These are phyloP conservation scores for Champsocephalus gunnari DNA, from an alignment of 2,797 vertebrate species.

Conservation along the genomic window DNA sequence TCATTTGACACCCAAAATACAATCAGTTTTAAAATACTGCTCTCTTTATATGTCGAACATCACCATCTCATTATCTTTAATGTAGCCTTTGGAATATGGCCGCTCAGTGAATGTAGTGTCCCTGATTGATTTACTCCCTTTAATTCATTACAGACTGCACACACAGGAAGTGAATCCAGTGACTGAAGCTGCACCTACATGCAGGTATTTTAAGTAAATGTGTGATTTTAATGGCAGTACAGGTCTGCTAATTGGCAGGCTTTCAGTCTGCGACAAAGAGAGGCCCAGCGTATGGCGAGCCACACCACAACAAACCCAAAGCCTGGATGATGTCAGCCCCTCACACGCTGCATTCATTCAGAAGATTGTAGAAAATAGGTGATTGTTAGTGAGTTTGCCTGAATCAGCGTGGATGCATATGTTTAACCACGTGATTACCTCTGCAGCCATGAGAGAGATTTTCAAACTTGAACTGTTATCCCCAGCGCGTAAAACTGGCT, in stretches of 20 bases:
- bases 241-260: constrained; percentile 74
- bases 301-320: constrained; percentile 78
- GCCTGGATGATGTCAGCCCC: constrained; percentile 73
- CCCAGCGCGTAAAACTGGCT: constrained; percentile 51
- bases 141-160: constrained; percentile 21
- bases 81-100: constrained; percentile 56
- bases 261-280: constrained; percentile 72
- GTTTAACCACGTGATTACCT: constrained; percentile 54
- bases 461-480: constrained; percentile 71
- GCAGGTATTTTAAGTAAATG: constrained; percentile 42
- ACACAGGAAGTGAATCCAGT: constrained; percentile 27
- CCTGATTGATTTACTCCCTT: constrained; percentile 26
- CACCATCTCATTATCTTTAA: constrained; percentile 32
- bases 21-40: constrained; percentile 17
- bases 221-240: constrained; percentile 57
- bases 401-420: constrained; percentile 53
- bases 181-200: constrained; percentile 46
- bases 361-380: constrained; percentile 59
- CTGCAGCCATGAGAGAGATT: constrained; percentile 40
- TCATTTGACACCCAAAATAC: constrained; percentile 27
- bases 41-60: constrained; percentile 30
- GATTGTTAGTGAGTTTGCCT: constrained; percentile 46
- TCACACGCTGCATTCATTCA: constrained; percentile 65
- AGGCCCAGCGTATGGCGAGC: constrained; percentile 72
- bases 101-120: constrained; percentile 63